These are phyloP conservation scores for Acrocyrtus sp. DNA, from an alignment of 2,888 invertebrate species.

Conservation along the genomic window DNA sequence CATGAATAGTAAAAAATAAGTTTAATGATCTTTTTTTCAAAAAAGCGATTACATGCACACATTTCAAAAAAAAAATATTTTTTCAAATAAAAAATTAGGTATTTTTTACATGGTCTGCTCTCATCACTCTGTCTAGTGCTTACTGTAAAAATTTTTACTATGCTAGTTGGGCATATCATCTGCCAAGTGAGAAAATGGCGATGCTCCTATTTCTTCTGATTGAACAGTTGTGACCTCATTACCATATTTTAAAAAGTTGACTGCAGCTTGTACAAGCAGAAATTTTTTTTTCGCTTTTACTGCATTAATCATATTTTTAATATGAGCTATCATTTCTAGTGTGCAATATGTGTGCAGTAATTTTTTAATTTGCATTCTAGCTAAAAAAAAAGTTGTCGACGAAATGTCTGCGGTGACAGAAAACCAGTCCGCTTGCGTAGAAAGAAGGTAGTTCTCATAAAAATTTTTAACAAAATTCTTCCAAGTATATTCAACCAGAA, in stretches of 20 bases:
- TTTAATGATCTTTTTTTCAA: too few species aligned
- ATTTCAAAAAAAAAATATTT: too few species aligned
- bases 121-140: too few species aligned
- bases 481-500: too few species aligned
- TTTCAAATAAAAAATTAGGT: too few species aligned
- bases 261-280: background rate
- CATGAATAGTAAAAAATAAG: too few species aligned
- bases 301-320: background rate
- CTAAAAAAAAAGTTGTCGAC: background rate
- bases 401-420: background rate
- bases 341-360: background rate
- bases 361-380: background rate
- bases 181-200: background rate
- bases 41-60: too few species aligned
- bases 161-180: background rate
- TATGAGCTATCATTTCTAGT: background rate
- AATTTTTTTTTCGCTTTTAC: background rate
- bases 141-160: too few species aligned
- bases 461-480: too few species aligned
- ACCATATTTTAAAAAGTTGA: background rate
- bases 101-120: too few species aligned
- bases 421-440: background rate
- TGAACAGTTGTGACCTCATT: background rate
- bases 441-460: too few species aligned
- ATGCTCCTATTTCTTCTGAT: background rate